phyloP scores from a whole-genome alignment of 1,140 invertebrate species.

The Charaxes varanes region DNA sequence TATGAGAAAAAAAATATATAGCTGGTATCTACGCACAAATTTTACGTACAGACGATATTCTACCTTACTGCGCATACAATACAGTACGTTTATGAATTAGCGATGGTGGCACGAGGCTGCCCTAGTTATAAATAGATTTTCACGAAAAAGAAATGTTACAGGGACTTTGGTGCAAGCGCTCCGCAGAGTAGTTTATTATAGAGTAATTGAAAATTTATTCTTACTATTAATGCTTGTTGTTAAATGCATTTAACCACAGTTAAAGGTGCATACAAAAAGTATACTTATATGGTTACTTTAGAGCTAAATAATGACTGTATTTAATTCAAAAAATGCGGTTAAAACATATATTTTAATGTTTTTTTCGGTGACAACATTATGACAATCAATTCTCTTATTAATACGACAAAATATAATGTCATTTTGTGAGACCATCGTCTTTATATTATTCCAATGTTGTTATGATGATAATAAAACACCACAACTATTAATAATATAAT shows the following conservation, averaged over 20 bases:
- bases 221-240: too few species aligned
- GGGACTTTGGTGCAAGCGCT: conserved; percentile 66
- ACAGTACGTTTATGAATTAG: conserved; percentile 20
- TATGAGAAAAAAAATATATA: conserved; percentile 66
- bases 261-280: too few species aligned
- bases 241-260: too few species aligned
- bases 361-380: background rate
- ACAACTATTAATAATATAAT: conserved; percentile 6
- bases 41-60: conserved; percentile 18
- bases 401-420: background rate
- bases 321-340: too few species aligned
- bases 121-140: conserved; percentile 74
- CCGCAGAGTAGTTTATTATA: conserved; percentile 35
- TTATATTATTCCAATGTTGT: too few species aligned
- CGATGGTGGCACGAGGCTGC: conserved; percentile 39
- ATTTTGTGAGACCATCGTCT: too few species aligned
- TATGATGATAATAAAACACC: background rate
- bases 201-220: conserved; percentile 8
- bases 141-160: conserved; percentile 73
- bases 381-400: background rate
- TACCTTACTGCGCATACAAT: conserved; percentile 24
- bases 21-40: conserved; percentile 28
- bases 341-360: too few species aligned
- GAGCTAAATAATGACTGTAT: too few species aligned
- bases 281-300: too few species aligned